Evolutionary conservation across 2,888 invertebrate species (phyloP).

Genomic region (Caradrina kadenii): DNA sequence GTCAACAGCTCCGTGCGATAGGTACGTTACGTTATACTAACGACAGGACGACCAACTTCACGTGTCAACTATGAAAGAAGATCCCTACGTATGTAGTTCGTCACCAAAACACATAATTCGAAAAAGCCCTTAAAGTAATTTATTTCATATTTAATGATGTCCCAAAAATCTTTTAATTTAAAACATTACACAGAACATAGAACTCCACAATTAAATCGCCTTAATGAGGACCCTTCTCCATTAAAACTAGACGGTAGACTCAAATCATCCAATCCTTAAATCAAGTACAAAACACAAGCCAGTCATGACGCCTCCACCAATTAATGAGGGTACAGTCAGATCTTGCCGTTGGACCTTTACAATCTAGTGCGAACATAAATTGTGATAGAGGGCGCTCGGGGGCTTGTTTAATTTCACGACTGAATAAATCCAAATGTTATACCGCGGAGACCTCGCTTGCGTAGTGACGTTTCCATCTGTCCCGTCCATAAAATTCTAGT

Average conservation of each 20-base stretch:
- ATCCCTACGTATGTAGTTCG: no score
- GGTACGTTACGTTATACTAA: no score
- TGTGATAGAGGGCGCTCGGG: slow-evolving; percentile 85
- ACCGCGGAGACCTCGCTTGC: slow-evolving; percentile 74
- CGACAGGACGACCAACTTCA: no score
- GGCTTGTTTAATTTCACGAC: slow-evolving; percentile 90
- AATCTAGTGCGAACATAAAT: slow-evolving; percentile 89
- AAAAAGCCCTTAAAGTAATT: neutral
- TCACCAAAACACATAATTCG: no score
- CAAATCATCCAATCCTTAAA: slow-evolving; percentile 64
- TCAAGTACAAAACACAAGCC: slow-evolving; percentile 75
- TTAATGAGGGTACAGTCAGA: slow-evolving; percentile 83
- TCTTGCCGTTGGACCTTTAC: slow-evolving; percentile 80
- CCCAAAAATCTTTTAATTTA: slow-evolving; percentile 38
- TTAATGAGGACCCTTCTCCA: slow-evolving; percentile 37
- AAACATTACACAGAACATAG: slow-evolving; percentile 39
- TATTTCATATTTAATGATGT: neutral
- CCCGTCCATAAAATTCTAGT: slow-evolving; percentile 81
- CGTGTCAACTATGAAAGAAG: no score
- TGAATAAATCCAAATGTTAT: slow-evolving; percentile 89
- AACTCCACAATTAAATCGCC: slow-evolving; percentile 27
- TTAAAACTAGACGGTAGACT: slow-evolving; percentile 47
- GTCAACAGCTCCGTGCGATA: no score
- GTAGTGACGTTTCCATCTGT: slow-evolving; percentile 78
- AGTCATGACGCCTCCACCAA: slow-evolving; percentile 75